Conservation (phyloP, 2,888 invertebrate species). For the Ennomos erosarius region DNA sequence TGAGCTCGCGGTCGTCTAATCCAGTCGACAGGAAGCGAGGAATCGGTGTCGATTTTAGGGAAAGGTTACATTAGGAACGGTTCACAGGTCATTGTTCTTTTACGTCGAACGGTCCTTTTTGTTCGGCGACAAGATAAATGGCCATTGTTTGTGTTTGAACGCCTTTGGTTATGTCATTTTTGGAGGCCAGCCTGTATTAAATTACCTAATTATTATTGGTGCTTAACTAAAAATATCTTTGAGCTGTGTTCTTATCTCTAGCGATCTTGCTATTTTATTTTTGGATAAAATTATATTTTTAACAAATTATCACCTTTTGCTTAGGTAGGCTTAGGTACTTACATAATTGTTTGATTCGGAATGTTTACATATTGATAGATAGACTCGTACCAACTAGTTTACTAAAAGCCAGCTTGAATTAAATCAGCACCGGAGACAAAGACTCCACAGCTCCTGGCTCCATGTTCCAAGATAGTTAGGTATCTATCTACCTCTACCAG, state of each 20-base stretch:
- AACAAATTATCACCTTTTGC: too few species aligned
- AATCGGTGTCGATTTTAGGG: slow-evolving; percentile 81
- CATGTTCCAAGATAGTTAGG: too few species aligned
- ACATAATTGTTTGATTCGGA: too few species aligned
- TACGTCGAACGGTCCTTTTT: slow-evolving; percentile 67
- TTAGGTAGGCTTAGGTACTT: too few species aligned
- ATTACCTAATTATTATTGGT: slow-evolving; percentile 14
- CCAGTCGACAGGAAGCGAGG: slow-evolving; percentile 79
- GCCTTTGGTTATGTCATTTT: slow-evolving; percentile 55
- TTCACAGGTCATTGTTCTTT: slow-evolving; percentile 81
- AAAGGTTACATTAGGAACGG: slow-evolving; percentile 74
- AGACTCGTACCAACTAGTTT: too few species aligned
- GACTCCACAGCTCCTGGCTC: too few species aligned
- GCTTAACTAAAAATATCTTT: slow-evolving; percentile 8
- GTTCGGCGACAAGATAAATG: slow-evolving; percentile 69
- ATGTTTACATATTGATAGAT: too few species aligned
- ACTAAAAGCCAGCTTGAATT: too few species aligned
- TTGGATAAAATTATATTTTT: not conserved
- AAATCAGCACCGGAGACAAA: too few species aligned
- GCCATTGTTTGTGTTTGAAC: slow-evolving; percentile 62
- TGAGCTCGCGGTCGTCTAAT: slow-evolving; percentile 56
- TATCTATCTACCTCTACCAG: too few species aligned
- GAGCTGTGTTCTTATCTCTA: slow-evolving; percentile 3
- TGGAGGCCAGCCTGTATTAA: slow-evolving; percentile 9
- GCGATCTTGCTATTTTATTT: slow-evolving; percentile 9